These are phyloP conservation scores for Sebastes wilsoni DNA, from an alignment of 2,797 vertebrate genomes.

Conservation along the genomic window DNA sequence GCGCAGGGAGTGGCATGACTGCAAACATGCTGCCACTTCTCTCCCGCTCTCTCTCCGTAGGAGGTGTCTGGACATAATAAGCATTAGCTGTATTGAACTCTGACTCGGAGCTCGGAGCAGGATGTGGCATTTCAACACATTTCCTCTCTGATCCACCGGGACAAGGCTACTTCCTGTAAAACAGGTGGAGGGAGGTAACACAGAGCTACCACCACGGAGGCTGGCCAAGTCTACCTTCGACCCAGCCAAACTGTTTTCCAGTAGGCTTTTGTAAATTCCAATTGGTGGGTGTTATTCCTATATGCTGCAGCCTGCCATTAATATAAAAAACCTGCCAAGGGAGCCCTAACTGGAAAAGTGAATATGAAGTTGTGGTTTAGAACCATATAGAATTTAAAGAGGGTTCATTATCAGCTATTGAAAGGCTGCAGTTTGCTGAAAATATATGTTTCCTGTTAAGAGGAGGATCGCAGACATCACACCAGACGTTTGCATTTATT, in stretches of 20 bases:
- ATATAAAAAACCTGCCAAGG: conserved; percentile 48
- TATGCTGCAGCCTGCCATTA: conserved; percentile 37
- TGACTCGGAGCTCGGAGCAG: conserved; percentile 59
- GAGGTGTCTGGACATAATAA: conserved; percentile 68
- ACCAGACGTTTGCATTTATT: neutral
- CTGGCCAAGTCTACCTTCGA: conserved; percentile 40
- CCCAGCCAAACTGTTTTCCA: conserved; percentile 58
- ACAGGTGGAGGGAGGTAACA: conserved; percentile 71
- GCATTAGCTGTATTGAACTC: conserved; percentile 60
- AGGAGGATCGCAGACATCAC: neutral
- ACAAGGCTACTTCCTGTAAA: conserved; percentile 72
- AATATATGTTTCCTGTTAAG: conserved; percentile 26
- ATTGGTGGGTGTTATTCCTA: conserved; percentile 38
- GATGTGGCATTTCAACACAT: conserved; percentile 72
- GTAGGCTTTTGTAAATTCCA: conserved; percentile 43
- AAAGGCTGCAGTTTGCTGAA: conserved; percentile 29
- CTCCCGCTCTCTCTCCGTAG: conserved; percentile 12
- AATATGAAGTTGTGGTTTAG: conserved; percentile 64
- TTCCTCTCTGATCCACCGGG: conserved; percentile 69
- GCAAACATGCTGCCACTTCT: conserved; percentile 25
- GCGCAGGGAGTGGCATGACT: conserved; percentile 52
- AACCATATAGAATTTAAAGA: conserved; percentile 56
- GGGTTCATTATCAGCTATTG: conserved; percentile 61
- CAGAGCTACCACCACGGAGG: conserved; percentile 27
- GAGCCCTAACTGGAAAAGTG: conserved; percentile 38